Evolutionary conservation across 2,888 invertebrate genomes (phyloP).

Genomic region (Glyphotaelius pellucidus): DNA sequence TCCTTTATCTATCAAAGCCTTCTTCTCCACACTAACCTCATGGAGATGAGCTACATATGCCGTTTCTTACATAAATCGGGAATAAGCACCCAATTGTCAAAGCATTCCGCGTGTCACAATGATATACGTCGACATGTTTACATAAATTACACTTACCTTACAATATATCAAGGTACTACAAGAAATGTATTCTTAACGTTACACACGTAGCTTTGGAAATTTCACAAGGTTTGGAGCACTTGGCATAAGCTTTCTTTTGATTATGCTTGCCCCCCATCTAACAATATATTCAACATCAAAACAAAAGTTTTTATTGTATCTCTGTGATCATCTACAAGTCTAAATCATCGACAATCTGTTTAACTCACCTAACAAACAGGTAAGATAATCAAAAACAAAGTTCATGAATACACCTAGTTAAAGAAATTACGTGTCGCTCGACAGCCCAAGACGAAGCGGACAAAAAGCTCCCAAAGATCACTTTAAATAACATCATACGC

Average conservation of each 20-base stretch:
- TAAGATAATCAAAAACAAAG: not conserved
- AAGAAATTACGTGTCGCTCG: not conserved
- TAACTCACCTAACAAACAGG: not conserved
- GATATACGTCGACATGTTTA: not conserved
- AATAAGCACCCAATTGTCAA: not conserved
- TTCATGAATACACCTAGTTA: not conserved
- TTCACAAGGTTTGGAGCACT: not conserved
- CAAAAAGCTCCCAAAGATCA: conserved; percentile 23
- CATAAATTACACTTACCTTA: not conserved
- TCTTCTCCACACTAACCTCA: not conserved
- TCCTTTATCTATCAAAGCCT: conserved; percentile 52
- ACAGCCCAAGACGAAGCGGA: not conserved
- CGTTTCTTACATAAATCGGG: not conserved
- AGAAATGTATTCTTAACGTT: no score
- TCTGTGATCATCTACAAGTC: not conserved
- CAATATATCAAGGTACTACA: no score
- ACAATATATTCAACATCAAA: no score
- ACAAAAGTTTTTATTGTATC: not conserved
- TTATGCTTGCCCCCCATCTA: no score
- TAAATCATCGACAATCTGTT: not conserved
- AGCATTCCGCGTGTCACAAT: not conserved
- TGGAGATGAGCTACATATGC: not conserved
- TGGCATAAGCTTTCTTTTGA: not conserved
- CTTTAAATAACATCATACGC: conserved; percentile 58
- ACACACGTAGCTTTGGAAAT: not conserved